Evolutionary conservation across 2,888 invertebrate genomes (phyloP).

Genomic region (Eupithecia exiguata): DNA sequence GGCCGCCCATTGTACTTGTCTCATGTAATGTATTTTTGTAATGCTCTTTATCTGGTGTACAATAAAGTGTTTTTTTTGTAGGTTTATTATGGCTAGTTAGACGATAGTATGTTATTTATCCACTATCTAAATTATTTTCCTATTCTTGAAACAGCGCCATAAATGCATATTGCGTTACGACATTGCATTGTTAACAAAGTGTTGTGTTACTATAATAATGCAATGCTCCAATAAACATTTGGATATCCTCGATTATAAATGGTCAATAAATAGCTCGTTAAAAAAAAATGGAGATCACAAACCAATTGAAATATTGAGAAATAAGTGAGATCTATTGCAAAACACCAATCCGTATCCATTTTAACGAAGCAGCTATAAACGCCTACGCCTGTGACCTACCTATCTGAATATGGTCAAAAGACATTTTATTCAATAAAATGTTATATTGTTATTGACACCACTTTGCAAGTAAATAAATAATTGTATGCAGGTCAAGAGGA

Average conservation of each 20-base stretch:
- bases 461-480: slow-evolving; percentile 36
- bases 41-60: too few species aligned
- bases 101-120: background rate
- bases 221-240: slow-evolving; percentile 5
- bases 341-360: slow-evolving; percentile 18
- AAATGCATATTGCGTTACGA: background rate
- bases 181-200: background rate
- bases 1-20: too few species aligned
- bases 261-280: background rate
- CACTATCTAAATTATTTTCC: background rate
- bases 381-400: slow-evolving; percentile 17
- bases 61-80: too few species aligned
- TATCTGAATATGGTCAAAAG: slow-evolving; percentile 20
- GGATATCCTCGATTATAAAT: background rate
- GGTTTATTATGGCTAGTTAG: background rate
- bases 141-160: background rate
- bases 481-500: slow-evolving; percentile 43
- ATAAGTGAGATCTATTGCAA: slow-evolving; percentile 18
- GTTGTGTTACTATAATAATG: background rate
- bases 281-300: background rate
- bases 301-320: slow-evolving; percentile 14
- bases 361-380: slow-evolving; percentile 18
- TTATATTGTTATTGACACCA: slow-evolving; percentile 27
- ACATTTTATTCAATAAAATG: slow-evolving; percentile 27
- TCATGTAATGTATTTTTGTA: too few species aligned